Base-by-base conservation (phyloP, 2,888 invertebrate species). In the Lottia scabra region DNA sequence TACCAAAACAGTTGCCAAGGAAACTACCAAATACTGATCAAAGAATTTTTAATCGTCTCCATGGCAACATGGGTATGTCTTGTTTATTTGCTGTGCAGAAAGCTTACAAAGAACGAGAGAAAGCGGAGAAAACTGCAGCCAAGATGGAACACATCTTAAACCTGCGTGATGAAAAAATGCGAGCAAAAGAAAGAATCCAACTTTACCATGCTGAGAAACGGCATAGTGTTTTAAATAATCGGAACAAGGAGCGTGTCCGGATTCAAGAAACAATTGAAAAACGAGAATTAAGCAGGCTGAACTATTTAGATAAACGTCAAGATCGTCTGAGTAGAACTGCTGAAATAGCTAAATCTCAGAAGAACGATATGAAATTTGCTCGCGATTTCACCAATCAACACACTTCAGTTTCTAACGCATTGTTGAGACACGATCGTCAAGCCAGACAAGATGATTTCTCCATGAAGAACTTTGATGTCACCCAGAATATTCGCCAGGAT, bases 391-490 rank as follows among this genome's bases (percentile, higher is more conserved):
- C 79, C 73, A 83, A 81, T 65, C 89, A 89, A 77, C 88, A 88
- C 68, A 88, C 87, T 2, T 88, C 88, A 4, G 87, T 89, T 13
- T 88, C 88, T 5, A 88, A 88, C 66, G 89, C 89, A 23, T 78
- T 89, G 26, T 81, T 86, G 78, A 75, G 86, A 27, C 88, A 88
- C 72, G 88, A 89, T 75, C 74, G 85, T 19, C 85, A 85, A 70
- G 81, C 87, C 0, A 79, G 78, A 68, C 71, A 64, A 30, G 88
- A 88, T n/a, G 87, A 87, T 72, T 65, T 65, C 13, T 65, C 81
- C 1, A 78, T 75, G 62, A 68, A 74, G 16, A 81, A 76, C 62
- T 72, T 71, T 1, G 84, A 83, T 26, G 44, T 75, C 15, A 83
- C 85, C 3, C 76, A 78, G 64, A 75, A 75, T 19, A 68, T 80